These are phyloP conservation scores for Oxygymnocypris stewartii DNA, from an alignment of 2,113 vertebrate genomes.

Conservation along the genomic window DNA sequence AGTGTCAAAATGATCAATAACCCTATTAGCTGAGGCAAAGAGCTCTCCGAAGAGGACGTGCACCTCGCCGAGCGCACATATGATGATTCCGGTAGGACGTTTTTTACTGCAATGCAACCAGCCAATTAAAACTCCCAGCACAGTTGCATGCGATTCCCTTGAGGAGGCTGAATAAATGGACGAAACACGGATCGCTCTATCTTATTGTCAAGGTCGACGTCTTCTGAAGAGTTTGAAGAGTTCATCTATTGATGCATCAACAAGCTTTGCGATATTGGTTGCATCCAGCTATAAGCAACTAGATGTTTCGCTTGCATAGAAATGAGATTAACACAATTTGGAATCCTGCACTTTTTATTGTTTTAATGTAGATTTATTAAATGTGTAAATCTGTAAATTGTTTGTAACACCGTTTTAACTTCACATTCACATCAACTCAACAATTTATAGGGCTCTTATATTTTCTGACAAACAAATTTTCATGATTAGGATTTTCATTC, in stretches of 20 bases:
- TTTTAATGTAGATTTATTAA: neutral
- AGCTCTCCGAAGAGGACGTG: conserved; percentile 22
- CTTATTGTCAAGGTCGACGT: neutral
- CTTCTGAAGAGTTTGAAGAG: neutral
- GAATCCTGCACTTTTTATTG: neutral
- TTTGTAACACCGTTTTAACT: neutral
- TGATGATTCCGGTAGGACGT: conserved; percentile 11
- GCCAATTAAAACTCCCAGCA: neutral
- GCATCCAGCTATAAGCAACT: neutral
- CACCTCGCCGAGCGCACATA: neutral
- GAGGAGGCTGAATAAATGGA: neutral
- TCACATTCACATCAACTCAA: neutral
- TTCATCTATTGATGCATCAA: neutral
- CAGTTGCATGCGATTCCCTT: neutral
- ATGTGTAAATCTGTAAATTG: neutral
- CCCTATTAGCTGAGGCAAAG: conserved; percentile 53
- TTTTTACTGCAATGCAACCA: conserved; percentile 3
- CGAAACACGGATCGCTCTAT: neutral
- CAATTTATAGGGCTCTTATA: neutral
- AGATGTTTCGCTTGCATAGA: neutral
- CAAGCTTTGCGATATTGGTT: neutral
- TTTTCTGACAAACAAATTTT: neutral
- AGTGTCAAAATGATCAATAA: conserved; percentile 64
- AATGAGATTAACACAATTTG: neutral
- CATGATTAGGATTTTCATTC: neutral